Base-by-base conservation (phyloP, 2,888 invertebrate species). In the Philaethria dido region DNA sequence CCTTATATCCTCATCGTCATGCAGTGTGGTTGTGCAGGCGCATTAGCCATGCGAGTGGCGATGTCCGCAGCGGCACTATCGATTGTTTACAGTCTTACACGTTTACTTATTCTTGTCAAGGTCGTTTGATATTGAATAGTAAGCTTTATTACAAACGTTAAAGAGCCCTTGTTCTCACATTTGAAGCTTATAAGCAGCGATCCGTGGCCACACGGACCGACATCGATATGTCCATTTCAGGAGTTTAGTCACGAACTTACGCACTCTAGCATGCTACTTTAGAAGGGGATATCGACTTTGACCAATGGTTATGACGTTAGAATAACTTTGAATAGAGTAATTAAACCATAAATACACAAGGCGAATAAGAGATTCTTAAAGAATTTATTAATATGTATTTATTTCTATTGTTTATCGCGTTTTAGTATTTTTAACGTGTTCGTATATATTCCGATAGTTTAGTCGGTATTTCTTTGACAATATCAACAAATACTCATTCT, bases 271-370 rank as follows among this genome's bases (percentile, higher is more conserved):
- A 81, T 80, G 84, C 82, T 79, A 80, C 80, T 83, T 84, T 83
- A 82, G 85, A 83, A 84, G 81, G 85, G 85, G 79, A 85, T 88
- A 87, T 89, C 82, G 86, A 85, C 86, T 77, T 83, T 87, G 87
- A 88, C 84, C 86, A 86, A 89, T 86, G 84, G 82, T 88, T 90
- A 89, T 92, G 91, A 88, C 85, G 84, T 86, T 89, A 77, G 90
- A 91, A 92, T 92, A 91, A 88, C 88, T 91, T 87, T 90, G 89
- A 91, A 91, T 91, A 83, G 82, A 78, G 80, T 90, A 87, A 90
- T 92, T 91, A 90, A 82, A 82, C 85, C 78, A 85, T 85, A 86
- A 90, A 86, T 87, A 86, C 81, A 82, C 80, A 83, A 80, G 78
- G 81, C 80, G 82, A 85, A 86, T 83, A 81, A 80, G 73, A 64